These are phyloP conservation scores for Erinaceus europaeus DNA, from an alignment of 2,113 vertebrate species.

Conservation along the genomic window DNA sequence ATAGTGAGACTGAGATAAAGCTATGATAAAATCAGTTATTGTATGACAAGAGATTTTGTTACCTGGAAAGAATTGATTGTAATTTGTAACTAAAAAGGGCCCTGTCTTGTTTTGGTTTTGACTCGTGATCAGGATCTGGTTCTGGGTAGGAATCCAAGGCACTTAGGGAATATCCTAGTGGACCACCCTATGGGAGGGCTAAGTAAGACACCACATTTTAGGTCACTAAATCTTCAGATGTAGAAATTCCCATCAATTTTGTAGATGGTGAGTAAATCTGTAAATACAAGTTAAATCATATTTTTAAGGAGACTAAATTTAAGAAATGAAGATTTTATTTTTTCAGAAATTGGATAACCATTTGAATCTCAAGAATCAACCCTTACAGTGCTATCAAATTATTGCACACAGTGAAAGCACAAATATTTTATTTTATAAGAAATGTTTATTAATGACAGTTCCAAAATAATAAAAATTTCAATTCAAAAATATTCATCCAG, in stretches of 20 bases:
- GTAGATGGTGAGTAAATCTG: background rate
- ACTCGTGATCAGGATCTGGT: background rate
- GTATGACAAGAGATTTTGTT: background rate
- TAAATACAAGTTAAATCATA: background rate
- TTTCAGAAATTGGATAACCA: background rate
- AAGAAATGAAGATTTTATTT: background rate
- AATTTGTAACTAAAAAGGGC: background rate
- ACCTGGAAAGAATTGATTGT: background rate
- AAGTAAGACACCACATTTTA: background rate
- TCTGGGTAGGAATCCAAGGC: background rate
- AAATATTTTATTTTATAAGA: slow-evolving; percentile 43
- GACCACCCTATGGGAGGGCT: too few species aligned
- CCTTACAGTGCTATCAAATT: background rate
- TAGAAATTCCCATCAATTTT: background rate
- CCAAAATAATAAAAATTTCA: too few species aligned
- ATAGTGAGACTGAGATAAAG: background rate
- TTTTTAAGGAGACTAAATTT: slow-evolving; percentile 3
- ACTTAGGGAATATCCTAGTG: background rate
- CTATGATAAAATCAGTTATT: background rate
- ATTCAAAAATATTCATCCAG: slow-evolving; percentile 57
- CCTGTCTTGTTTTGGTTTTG: background rate
- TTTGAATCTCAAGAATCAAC: slow-evolving; percentile 10
- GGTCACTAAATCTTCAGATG: background rate
- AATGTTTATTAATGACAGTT: slow-evolving; percentile 63
- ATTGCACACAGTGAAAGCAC: slow-evolving; percentile 47